Evolutionary conservation across 2,113 vertebrate genomes (phyloP), one percentile per base, ranked within the genome.

Genomic region (Etia nguti): DNA sequence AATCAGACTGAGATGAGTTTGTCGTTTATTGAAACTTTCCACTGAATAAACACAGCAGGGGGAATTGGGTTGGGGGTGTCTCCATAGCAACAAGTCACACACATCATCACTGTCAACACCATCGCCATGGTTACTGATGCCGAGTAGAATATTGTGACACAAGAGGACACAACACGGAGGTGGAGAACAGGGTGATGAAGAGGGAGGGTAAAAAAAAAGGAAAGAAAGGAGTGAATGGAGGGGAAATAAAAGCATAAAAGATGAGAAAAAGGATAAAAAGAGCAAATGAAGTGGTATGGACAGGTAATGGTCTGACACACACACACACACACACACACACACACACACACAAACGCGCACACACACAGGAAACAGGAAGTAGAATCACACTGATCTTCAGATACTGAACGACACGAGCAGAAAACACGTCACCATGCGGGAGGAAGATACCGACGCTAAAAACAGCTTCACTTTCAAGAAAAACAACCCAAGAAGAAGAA

Each of bases 1-100:
- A 80, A 26, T 43, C 48, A 59, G 43, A 38, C 85, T 68, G 16
- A 62, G 46, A 84, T 16, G 4, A 60, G 24, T 91, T 93, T 79
- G 79, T 86, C 15, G 2, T 95, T 95, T 95, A 95, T 95, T 95
- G 87, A 94, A 93, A 95, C 68, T 89, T 94, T 90, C 77, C 92
- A 92, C 77, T 90, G 87, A 92, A 84, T 88, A 80, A 90, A 93
- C 89, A 94, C 84, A 87, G 81, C 82, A 20, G 54, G 81, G 80
- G 80, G 79, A n/a, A 22, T 20, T 73, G 41, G 41, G 5, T 48
- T 50, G 13, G 73, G 82, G 52, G 31, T 6, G 55, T 93, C 65
- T 91, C 92, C 91, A 92, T 93, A 89, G 92, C 91, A 94, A 95
- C 92, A 88, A 89, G 62, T 92, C 89, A 91, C 88, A 91, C 86